Evolutionary conservation across 2,888 invertebrate genomes (phyloP).

Genomic region (Leptopilina syphax): DNA sequence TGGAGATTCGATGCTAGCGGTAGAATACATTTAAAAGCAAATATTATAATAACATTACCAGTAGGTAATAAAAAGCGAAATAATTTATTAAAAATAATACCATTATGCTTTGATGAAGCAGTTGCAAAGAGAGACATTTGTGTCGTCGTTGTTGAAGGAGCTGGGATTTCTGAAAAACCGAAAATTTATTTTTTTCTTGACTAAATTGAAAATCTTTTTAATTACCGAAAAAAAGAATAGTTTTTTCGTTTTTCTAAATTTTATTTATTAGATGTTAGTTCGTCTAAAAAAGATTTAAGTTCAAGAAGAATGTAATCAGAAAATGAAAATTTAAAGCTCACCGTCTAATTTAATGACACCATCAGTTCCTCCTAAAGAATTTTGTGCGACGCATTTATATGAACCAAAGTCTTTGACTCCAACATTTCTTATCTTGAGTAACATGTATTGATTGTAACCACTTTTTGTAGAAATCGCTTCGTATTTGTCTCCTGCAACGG

Average conservation of each 20-base stretch:
- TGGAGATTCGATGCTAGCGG: not conserved
- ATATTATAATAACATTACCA: too few relatives aligned
- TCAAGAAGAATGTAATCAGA: not conserved
- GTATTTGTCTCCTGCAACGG: constrained; percentile 89
- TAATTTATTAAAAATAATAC: constrained; percentile 70
- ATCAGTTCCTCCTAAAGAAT: constrained; percentile 93
- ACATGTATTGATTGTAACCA: constrained; percentile 94
- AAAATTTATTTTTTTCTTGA: not conserved
- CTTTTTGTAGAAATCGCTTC: constrained; percentile 89
- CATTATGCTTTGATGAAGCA: constrained; percentile 82
- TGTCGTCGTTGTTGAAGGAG: constrained; percentile 88
- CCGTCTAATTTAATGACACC: constrained; percentile 93
- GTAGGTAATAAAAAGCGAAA: too few relatives aligned
- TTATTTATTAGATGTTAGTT: not conserved
- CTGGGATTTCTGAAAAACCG: constrained; percentile 86
- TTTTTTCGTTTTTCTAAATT: too few relatives aligned
- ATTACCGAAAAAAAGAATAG: too few relatives aligned
- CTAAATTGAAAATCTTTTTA: too few relatives aligned
- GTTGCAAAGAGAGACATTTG: constrained; percentile 80
- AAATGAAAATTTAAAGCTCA: constrained; percentile 76
- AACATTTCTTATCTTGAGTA: constrained; percentile 90
- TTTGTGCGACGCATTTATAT: constrained; percentile 94
- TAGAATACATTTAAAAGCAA: too few relatives aligned
- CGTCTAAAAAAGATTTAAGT: not conserved
- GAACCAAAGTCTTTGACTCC: constrained; percentile 89